Conservation (phyloP, 1,140 invertebrate genomes). For the Solen grandis region DNA sequence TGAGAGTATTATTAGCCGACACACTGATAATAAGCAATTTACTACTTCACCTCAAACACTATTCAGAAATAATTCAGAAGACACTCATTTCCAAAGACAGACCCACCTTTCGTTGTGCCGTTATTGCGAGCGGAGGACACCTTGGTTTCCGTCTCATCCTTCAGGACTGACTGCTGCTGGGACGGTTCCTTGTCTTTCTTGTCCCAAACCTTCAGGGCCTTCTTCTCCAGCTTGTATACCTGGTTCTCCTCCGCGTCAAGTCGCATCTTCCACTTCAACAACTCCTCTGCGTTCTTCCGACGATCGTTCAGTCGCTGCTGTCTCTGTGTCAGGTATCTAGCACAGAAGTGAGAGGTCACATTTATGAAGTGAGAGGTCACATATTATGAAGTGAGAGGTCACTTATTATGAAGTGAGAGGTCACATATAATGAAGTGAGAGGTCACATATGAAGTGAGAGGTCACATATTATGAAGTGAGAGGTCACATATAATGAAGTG, state of each 20-base stretch:
- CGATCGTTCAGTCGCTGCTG: conserved; percentile 77
- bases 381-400: no score
- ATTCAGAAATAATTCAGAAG: no score
- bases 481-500: no score
- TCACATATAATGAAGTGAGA: no score
- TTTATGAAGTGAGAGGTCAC: not conserved
- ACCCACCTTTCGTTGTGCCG: conserved; percentile 54
- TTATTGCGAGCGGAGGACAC: conserved; percentile 29
- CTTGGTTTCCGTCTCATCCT: conserved; percentile 37
- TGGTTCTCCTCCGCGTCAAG: conserved; percentile 79
- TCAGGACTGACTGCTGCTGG: not conserved
- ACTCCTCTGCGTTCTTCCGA: conserved; percentile 78
- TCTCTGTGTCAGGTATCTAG: conserved; percentile 78
- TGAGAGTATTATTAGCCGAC: no score
- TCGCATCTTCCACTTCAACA: conserved; percentile 79
- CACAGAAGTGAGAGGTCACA: not conserved
- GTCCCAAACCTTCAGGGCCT: conserved; percentile 73
- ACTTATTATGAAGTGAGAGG: not conserved
- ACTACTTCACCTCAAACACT: no score
- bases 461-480: no score
- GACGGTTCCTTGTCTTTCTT: conserved; percentile 40
- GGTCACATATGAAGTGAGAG: no score
- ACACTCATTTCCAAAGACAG: no score
- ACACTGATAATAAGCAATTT: no score
- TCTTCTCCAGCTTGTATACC: conserved; percentile 77